Evolutionary conservation across 2,113 vertebrate genomes (phyloP).

Genomic region (Naja naja): DNA sequence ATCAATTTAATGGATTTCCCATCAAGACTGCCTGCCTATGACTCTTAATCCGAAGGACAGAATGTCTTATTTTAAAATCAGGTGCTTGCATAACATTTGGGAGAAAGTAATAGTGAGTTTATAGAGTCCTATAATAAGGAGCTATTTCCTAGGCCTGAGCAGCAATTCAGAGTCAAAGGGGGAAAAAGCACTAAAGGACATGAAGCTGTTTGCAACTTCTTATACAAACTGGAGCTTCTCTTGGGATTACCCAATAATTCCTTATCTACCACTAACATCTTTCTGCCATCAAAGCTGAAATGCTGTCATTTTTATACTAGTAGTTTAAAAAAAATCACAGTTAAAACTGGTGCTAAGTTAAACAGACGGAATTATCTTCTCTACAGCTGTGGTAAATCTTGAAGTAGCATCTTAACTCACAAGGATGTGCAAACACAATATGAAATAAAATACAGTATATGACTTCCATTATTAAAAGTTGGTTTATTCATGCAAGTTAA

Average conservation of each 20-base stretch:
- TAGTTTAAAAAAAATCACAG: background rate
- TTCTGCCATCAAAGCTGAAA: background rate
- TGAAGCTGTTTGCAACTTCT: background rate
- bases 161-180: background rate
- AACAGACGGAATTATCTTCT: background rate
- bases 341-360: background rate
- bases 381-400: background rate
- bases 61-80: background rate
- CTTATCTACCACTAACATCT: background rate
- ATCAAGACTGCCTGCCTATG: background rate
- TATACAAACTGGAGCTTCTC: background rate
- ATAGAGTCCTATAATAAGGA: background rate
- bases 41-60: background rate
- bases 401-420: background rate
- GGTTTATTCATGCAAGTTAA: background rate
- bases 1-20: background rate
- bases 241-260: background rate
- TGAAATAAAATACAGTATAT: background rate
- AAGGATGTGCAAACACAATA: background rate
- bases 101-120: background rate
- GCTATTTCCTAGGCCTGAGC: background rate
- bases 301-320: background rate
- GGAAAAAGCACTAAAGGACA: background rate
- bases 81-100: background rate
- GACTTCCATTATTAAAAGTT: background rate